These are phyloP conservation scores for Smutsia gigantea DNA, from an alignment of 2,797 vertebrate species.

Conservation along the genomic window DNA sequence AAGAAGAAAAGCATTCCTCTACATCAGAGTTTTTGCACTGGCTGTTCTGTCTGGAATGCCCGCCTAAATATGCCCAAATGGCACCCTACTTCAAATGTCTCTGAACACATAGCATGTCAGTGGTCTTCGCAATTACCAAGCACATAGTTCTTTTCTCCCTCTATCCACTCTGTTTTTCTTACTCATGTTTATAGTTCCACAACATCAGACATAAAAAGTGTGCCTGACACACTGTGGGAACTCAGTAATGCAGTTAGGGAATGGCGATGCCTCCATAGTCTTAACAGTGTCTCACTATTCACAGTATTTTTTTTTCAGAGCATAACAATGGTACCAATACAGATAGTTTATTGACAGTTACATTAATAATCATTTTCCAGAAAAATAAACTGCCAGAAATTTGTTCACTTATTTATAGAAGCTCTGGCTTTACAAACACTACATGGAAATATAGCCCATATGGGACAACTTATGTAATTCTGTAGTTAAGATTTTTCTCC, in stretches of 20 bases:
- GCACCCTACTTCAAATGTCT: neutral
- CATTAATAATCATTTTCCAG: conserved; percentile 5
- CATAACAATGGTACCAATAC: neutral
- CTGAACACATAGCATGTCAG: neutral
- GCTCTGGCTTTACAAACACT: neutral
- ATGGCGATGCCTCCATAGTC: neutral
- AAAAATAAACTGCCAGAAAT: conserved; percentile 5
- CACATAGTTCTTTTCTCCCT: neutral
- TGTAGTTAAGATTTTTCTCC: neutral
- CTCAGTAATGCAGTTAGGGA: neutral
- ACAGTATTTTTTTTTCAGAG: neutral
- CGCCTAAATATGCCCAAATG: neutral
- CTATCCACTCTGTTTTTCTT: neutral
- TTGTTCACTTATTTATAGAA: neutral
- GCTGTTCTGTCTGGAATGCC: neutral
- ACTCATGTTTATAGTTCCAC: neutral
- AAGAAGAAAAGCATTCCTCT: neutral
- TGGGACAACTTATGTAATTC: neutral
- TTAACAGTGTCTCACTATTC: neutral
- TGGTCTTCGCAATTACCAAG: neutral
- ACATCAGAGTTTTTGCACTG: neutral
- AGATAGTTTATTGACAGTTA: neutral
- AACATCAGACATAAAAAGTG: neutral
- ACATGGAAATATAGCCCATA: neutral
- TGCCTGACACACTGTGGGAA: neutral